A percentile compares a stretch with the other conserved stretches of the same genome.
These are phyloP conservation scores for Ophion ellenae DNA, from an alignment of 2,888 invertebrate species.

Conservation along the genomic window DNA sequence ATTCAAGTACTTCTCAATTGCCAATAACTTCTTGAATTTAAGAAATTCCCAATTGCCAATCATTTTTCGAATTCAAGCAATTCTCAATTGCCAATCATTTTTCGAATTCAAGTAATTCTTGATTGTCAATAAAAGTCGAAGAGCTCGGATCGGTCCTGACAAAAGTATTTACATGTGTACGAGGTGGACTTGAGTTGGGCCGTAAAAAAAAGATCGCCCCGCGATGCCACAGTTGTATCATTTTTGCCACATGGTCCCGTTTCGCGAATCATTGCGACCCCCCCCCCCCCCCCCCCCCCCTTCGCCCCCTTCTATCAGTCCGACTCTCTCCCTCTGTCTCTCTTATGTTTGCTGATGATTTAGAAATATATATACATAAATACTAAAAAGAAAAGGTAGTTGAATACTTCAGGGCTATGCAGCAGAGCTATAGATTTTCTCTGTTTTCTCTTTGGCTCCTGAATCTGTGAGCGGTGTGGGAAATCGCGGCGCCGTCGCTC, in stretches of 20 bases:
- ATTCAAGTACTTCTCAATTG: neutral
- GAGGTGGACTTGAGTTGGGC: neutral
- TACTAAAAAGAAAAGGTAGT: neutral
- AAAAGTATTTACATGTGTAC: neutral
- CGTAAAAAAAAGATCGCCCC: neutral
- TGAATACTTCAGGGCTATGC: neutral
- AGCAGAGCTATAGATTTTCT: neutral
- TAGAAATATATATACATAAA: neutral
- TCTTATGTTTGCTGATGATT: neutral
- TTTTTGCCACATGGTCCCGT: neutral
- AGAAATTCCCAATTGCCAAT: neutral
- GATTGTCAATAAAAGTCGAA: neutral
- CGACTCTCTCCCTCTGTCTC: neutral
- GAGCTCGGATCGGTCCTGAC: neutral
- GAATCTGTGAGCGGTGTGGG: neutral
- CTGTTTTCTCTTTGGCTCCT: neutral
- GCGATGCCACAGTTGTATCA: neutral
- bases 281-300: neutral
- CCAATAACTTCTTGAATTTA: neutral
- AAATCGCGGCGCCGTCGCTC: neutral
- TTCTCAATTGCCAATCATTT: neutral
- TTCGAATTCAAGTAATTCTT: too few relatives aligned
- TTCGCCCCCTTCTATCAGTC: too few relatives aligned
- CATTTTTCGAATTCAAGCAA: neutral
- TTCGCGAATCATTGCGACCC: neutral